Conservation (phyloP, 2,888 invertebrate genomes). For the Dynastes grantii region DNA sequence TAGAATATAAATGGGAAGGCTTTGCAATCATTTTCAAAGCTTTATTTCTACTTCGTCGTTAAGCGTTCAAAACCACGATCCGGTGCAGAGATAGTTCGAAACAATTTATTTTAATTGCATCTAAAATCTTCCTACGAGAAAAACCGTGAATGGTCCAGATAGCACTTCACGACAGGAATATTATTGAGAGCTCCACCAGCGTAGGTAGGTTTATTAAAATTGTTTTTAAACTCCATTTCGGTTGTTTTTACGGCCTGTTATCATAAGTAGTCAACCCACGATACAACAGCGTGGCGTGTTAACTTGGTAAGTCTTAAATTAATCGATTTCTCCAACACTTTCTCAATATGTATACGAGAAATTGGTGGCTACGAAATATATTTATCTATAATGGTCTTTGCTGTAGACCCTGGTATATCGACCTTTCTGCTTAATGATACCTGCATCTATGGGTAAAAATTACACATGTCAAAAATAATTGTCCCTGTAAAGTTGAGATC, state of each 20-base stretch:
- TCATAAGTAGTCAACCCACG: constrained; percentile 37
- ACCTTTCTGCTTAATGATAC: constrained; percentile 1
- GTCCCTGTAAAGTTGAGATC: constrained; percentile 10
- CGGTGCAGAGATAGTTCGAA: constrained; percentile 15
- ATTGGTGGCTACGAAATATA: constrained; percentile 13
- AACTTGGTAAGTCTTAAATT: constrained; percentile 30
- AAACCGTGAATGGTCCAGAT: constrained; percentile 34
- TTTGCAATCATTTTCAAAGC: neutral
- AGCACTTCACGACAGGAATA: constrained; percentile 34
- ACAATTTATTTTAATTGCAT: constrained; percentile 53
- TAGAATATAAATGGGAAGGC: too few relatives aligned
- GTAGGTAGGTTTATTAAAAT: constrained; percentile 47
- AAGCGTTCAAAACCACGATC: constrained; percentile 13
- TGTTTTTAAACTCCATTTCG: constrained; percentile 19
- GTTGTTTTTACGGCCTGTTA: constrained; percentile 28
- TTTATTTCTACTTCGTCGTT: neutral
- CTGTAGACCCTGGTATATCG: constrained; percentile 2
- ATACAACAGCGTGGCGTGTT: constrained; percentile 7
- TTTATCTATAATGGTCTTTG: neutral
- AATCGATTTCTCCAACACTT: constrained; percentile 28
- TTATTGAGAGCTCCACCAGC: constrained; percentile 24
- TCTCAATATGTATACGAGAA: neutral
- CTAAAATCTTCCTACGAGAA: constrained; percentile 51
- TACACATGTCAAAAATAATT: constrained; percentile 38
- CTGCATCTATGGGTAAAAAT: constrained; percentile 11